Evolutionary conservation across 92 coral and sea anemone genomes (phyloP), one percentile per base, ranked within the genome.

Genomic region (Paramuricea clavata): DNA sequence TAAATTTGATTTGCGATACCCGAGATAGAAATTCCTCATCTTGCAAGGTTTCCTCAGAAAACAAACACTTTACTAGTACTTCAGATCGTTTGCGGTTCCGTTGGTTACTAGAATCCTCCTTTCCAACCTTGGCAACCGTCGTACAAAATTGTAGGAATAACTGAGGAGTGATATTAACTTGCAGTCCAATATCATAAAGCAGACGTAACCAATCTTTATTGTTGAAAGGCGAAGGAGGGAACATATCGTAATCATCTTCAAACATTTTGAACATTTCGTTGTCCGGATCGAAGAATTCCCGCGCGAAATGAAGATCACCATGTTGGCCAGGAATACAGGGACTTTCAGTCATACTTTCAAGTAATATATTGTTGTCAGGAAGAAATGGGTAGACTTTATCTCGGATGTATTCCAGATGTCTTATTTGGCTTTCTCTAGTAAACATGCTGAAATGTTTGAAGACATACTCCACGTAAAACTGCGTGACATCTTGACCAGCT

Each of bases 261-360:
- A 94, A 88, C 95, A 95, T 94, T 83, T 88, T 80, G 65, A 94
- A 95, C 17, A 95, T 96, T 13, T 90, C 84, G 78, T 95, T 94
- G 73, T 82, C 89, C 0, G 95, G 95, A 49, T 94, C 96, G 36
- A 94, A 92, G 81, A 83, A 94, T 33, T 73, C 82, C 54, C 86
- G 69, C 2, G 93, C 96, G 15, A 92, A 91, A 28, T 82, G 56
- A 12, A 95, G 95, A 27, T 78, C 78, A 33, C 91, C 94, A 61
- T 87, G 41, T 30, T 82, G 82, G 81, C 90, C 93, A 31, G 98
- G 98, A 4, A 95, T 59, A 81, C 94, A 89, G 74, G 89, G 88
- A 81, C 87, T 81, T 12, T 93, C 93, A 32, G 73, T 86, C n/a
- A 95, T 87, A 25, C 92, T 90, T 56, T 89, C 85, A 13, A 94